phyloP scores from a whole-genome alignment of 1,140 invertebrate genomes.

The Leptinotarsa lineolata region DNA sequence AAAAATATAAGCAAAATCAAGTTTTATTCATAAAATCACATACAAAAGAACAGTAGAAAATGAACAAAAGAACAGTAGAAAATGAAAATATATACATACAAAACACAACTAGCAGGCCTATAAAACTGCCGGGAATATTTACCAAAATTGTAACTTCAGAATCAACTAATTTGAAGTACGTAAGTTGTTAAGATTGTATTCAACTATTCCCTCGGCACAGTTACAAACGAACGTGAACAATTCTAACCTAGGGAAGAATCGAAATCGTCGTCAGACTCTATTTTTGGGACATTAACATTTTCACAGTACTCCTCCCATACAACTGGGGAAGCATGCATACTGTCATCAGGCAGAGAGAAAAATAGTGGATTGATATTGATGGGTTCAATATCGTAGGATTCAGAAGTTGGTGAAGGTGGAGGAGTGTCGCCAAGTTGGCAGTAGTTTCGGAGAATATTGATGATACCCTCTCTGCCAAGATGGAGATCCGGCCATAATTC shows the following conservation, averaged over 20 bases:
- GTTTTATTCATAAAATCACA: neutral
- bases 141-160: neutral
- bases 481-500: slow-evolving; percentile 18
- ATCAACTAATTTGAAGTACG: neutral
- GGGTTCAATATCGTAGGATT: neutral
- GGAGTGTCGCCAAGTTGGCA: slow-evolving; percentile 25
- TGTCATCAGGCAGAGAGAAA: slow-evolving; percentile 24
- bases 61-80: neutral
- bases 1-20: neutral
- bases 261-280: slow-evolving; percentile 16
- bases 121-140: neutral
- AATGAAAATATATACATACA: neutral
- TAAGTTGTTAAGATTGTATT: neutral
- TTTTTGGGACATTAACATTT: neutral
- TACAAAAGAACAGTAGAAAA: neutral
- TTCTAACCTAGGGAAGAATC: neutral
- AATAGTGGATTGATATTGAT: slow-evolving; percentile 15
- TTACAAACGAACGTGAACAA: neutral
- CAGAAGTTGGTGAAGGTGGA: slow-evolving; percentile 20
- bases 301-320: slow-evolving; percentile 21
- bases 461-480: slow-evolving; percentile 15
- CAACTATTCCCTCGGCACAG: neutral
- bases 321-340: neutral
- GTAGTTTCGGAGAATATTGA: slow-evolving; percentile 27
- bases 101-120: neutral